These are phyloP conservation scores for Trinorchestia longiramus DNA, from an alignment of 1,140 invertebrate genomes.

Conservation along the genomic window DNA sequence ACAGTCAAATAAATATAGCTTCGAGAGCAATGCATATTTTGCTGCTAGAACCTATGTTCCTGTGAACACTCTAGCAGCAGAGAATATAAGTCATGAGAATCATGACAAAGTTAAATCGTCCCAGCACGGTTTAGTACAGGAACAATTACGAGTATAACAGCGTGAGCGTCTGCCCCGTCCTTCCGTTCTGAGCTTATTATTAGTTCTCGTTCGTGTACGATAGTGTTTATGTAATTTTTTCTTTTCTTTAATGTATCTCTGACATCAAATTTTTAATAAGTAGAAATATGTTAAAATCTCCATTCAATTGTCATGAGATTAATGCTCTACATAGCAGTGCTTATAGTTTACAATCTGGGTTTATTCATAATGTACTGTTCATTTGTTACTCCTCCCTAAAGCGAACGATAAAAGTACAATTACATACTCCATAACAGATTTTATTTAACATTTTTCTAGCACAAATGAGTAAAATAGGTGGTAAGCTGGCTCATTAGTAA, in stretches of 20 bases:
- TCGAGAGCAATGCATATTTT: slow-evolving; percentile 44
- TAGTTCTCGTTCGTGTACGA: not conserved
- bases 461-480: not conserved
- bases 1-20: slow-evolving; percentile 47
- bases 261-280: not conserved
- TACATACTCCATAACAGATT: not conserved
- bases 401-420: not conserved
- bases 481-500: not conserved
- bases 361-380: too few species aligned
- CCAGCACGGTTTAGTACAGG: not conserved
- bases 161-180: not conserved
- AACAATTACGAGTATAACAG: not conserved
- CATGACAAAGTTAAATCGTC: not conserved
- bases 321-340: not conserved
- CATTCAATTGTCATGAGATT: not conserved
- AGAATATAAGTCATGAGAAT: not conserved
- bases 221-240: not conserved
- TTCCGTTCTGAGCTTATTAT: not conserved
- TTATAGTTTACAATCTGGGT: too few species aligned
- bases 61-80: not conserved
- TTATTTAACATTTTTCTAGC: not conserved
- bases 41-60: not conserved
- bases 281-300: not conserved
- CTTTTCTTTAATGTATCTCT: not conserved
- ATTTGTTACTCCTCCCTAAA: not conserved